Evolutionary conservation across 2,888 invertebrate genomes (phyloP), one percentile per base, ranked within the genome.

Genomic region (Apotomis betuletana): DNA sequence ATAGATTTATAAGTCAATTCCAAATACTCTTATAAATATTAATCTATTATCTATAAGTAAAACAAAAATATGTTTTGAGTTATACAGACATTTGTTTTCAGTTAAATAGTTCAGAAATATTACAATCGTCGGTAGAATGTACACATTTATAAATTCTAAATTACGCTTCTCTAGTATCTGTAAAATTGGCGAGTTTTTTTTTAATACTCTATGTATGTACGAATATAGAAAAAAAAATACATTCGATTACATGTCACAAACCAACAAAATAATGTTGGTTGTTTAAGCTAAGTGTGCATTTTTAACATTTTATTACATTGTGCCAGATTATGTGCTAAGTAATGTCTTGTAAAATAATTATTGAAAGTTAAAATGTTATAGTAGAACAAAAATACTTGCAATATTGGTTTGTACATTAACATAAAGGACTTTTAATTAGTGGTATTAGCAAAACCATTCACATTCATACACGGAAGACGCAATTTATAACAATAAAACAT

Each of bases 391-490:
- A 38, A n/a, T n/a, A 59, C 27, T 58, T 46, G 41, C n/a, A 41
- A 55, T 55, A 54, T 71, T 67, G 61, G 61, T 41, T 67, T 67
- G 44, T 65, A 58, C 54, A 65, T 67, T 67, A 27, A 67, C 61
- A 60, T 46, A 61, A 65, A 55, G 6, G 54, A 54, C 36, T 60
- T 27, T 54, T 44, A 9, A 64, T 46, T 59, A 70, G 64, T 60
- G 60, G 59, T 8, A 59, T 52, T 63, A 70, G 46, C 51, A 70
- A 67, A 15, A 46, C 67, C 38, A 67, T 67, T 58, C 58, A 80
- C 77, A 79, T 75, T 77, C 76, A 80, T 75, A 76, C 78, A 78
- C 78, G 83, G 83, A 83, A 83, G 83, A 83, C 83, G 79, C 78
- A 80, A 81, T 82, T 78, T 77, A 81, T 79, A 76, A 75, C 75